Evolutionary conservation across 2,797 vertebrate genomes (phyloP).

Genomic region (Astyanax mexicanus): DNA sequence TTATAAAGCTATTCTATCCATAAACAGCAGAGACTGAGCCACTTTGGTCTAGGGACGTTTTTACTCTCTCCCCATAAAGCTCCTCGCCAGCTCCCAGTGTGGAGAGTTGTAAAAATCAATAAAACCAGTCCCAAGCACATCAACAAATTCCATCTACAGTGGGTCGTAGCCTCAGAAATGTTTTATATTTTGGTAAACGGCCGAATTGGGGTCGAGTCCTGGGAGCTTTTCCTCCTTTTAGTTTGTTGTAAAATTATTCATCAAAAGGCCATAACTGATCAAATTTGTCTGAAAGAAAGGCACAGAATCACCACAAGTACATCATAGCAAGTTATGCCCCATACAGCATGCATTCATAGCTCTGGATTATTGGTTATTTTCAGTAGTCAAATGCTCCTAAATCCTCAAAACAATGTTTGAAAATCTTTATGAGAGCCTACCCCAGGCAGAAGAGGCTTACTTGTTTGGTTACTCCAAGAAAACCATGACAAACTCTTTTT

Average conservation of each 20-base stretch:
- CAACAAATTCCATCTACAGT: slow-evolving; percentile 83
- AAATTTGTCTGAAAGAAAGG: slow-evolving; percentile 65
- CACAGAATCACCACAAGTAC: slow-evolving; percentile 64
- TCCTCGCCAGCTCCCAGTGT: slow-evolving; percentile 80
- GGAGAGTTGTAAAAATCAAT: slow-evolving; percentile 91
- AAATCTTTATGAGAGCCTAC: too few species aligned
- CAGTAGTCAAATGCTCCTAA: slow-evolving; percentile 35
- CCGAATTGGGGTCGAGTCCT: slow-evolving; percentile 19
- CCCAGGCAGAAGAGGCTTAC: too few species aligned
- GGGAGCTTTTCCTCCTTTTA: slow-evolving; percentile 12
- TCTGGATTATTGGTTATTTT: slow-evolving; percentile 55
- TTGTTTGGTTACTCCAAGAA: too few species aligned
- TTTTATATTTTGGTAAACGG: slow-evolving; percentile 51
- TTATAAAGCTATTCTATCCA: slow-evolving; percentile 89
- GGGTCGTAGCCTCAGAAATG: slow-evolving; percentile 75
- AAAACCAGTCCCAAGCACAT: slow-evolving; percentile 79
- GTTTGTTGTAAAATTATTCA: slow-evolving; percentile 38
- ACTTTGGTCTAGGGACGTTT: slow-evolving; percentile 83
- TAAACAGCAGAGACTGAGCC: slow-evolving; percentile 84
- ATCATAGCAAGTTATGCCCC: slow-evolving; percentile 29
- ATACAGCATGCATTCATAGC: slow-evolving; percentile 23
- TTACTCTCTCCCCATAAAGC: slow-evolving; percentile 86
- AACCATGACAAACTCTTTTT: too few species aligned
- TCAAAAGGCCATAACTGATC: slow-evolving; percentile 66
- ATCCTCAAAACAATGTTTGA: too few species aligned